Evolutionary conservation across 2,888 invertebrate species (phyloP), one percentile per base, ranked within the genome.

Genomic region (Mechanitis mazaeus): DNA sequence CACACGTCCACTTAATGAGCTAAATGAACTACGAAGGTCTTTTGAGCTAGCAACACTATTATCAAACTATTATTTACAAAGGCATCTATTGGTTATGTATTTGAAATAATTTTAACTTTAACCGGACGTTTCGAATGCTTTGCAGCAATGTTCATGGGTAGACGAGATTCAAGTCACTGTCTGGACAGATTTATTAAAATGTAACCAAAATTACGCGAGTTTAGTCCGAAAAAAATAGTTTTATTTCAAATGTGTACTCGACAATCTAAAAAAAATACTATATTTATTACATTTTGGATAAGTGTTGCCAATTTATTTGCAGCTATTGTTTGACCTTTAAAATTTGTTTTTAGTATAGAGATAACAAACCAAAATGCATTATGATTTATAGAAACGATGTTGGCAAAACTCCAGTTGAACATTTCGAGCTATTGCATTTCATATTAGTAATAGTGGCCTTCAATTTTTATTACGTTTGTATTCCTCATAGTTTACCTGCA

Each of bases 1-100:
- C 71, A 69, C 70, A 63, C 63, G 55, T 42, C 63, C 68, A 74
- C 74, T 75, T 77, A 80, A 80, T 79, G 69, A 81, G 79, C 76
- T 77, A 70, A 80, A 82, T 79, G 70, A 72, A 64, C 68, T 63
- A 61, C 66, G 80, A 81, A 82, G 83, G 80, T 72, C 80, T 79
- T 72, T 66, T 58, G 56, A 45, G 55, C 57, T 58, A 54, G 55
- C 56, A 33, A 45, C 35, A 35, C 45, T 56, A 65, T 54, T 35
- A 64, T 4, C 12, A 31, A 45, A 45, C 20, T 57, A 61, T 59
- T 46, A 64, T 55, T 58, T 56, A 60, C 46, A 60, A 50, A 60
- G 56, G 33, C 20, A 7, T 55, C 62, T 64, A 66, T 66, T 59
- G 64, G 56, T 58, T 57, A 59, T 55, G 64, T 61, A 20, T 20